Percentiles rank a stretch among this genome's conserved stretches.
Evolutionary conservation across 1,140 invertebrate genomes (phyloP).

Genomic region (Akabosia matsudoensis): DNA sequence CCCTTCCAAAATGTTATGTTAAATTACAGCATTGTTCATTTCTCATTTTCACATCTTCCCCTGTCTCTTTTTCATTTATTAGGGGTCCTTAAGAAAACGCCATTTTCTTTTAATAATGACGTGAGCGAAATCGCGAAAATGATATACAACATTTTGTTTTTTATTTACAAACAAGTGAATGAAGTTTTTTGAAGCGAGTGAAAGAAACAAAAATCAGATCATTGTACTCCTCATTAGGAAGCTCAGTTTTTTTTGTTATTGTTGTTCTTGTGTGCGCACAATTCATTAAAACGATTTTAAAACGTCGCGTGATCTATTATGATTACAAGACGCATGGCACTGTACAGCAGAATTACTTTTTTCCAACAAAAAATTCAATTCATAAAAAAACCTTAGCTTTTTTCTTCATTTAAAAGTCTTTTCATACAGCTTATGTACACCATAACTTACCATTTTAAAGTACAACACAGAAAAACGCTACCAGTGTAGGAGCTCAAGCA

Average conservation of each 20-base stretch:
- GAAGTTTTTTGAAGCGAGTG: background rate
- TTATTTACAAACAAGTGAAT: background rate
- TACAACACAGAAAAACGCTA: too few species aligned
- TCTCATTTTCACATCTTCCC: background rate
- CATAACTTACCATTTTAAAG: too few species aligned
- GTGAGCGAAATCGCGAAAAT: background rate
- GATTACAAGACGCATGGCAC: background rate
- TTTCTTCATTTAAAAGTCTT: too few species aligned
- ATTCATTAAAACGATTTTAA: background rate
- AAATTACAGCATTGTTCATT: background rate
- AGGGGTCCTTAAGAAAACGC: too few species aligned
- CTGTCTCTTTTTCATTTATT: background rate
- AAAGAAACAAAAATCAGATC: background rate
- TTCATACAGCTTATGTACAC: too few species aligned
- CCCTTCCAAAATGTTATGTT: background rate
- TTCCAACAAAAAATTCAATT: background rate
- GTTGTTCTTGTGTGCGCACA: background rate
- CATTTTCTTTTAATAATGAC: background rate
- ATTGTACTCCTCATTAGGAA: background rate
- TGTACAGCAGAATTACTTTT: background rate
- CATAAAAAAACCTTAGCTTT: background rate
- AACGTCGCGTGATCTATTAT: background rate
- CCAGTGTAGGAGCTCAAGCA: background rate
- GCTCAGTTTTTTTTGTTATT: background rate
- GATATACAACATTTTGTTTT: background rate